Evolutionary conservation across 2,888 invertebrate genomes (phyloP), one percentile per base, ranked within the genome.

Genomic region (Drosophila neutralis): DNA sequence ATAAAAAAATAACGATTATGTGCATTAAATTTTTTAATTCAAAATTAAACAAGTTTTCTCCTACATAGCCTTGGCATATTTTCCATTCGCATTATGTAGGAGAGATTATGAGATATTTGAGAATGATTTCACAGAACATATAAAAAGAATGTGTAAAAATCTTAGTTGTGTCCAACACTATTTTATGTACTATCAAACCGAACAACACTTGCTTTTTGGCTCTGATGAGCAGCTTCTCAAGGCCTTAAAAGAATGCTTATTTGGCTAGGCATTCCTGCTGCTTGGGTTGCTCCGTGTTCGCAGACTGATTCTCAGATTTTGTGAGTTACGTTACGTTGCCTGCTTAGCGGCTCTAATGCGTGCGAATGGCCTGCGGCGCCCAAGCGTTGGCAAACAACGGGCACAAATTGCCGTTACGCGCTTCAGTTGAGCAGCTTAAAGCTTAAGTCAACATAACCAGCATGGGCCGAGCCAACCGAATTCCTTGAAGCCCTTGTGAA

Each of bases 381-480:
- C 51, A 52, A 31, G 58, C 61, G 54, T 66, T 40, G 68, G 63
- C 81, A 78, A 86, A 81, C 76, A 83, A 80, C 73, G 69, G 59
- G 82, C 84, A 76, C 82, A 85, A 85, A 89, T 87, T 85, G 87
- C 74, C 89, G 80, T 86, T 87, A 86, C 78, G 86, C 87, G 90
- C 88, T 80, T 89, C 78, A 88, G 88, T 85, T 89, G 88, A 86
- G 87, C 85, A 77, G 87, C 87, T 89, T 87, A 81, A 89, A 89
- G 87, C 81, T 85, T 80, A 81, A 85, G 86, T 83, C 83, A 87
- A 87, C 78, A 80, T 72, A 79, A 67, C 73, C 84, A 78, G 76
- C 49, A 67, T 57, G 59, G 61, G 54, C 49, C 56, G 36, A 49
- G 56, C 52, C 59, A 29, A 56, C 33, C 49, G 59, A 51, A 87